Evolutionary conservation across 2,113 vertebrate genomes (phyloP), one percentile per base, ranked within the genome.

Genomic region (Sceloporus undulatus): DNA sequence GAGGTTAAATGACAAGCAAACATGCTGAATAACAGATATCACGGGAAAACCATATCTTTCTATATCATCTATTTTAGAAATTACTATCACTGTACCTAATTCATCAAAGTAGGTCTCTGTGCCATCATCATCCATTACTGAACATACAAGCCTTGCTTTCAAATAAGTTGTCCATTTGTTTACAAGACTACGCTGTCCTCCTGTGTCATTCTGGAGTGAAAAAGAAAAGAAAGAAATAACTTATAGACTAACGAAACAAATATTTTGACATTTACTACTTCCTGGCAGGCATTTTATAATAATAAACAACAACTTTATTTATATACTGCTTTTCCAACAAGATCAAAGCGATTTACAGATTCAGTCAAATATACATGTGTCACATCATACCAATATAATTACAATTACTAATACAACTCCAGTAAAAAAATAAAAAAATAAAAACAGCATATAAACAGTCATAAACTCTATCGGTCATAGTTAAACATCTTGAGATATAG

Each of bases 161-260:
- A 99, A 95, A 94, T 99, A 99, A 0, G 99, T 99, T 48, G 98
- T 99, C 99, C 99, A 99, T 84, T 99, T 99, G 95, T 99, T 99
- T 84, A 99, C 99, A 0, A 99, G 97, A 90, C 99, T 99, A 25
- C 99, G 97, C 90, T 99, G 98, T 25, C 99, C 99, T n/a, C 99
- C 99, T 0, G 98, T 98, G 94, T 99, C 99, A 89, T 97, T 99
- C 99, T 99, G 3, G 1, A 65, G 96, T 11, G 25, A 76, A 96
- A 75, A 54, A 48, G 62, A 1, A 4, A 92, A 77, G 21, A 52
- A 82, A 75, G 0, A 81, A 66, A 79, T 19, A 75, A 9, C 2
- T 54, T 56, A 23, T 5, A 38, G 9, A 62, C 11, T 38, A n/a
- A 13, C 13, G n/a, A 74, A 40, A 56, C 8, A 21, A 19, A 21